A percentile compares a stretch with the other conserved stretches of the same genome.
Evolutionary conservation across 2,888 invertebrate genomes (phyloP).

Genomic region (Falcaria lacertinaria): DNA sequence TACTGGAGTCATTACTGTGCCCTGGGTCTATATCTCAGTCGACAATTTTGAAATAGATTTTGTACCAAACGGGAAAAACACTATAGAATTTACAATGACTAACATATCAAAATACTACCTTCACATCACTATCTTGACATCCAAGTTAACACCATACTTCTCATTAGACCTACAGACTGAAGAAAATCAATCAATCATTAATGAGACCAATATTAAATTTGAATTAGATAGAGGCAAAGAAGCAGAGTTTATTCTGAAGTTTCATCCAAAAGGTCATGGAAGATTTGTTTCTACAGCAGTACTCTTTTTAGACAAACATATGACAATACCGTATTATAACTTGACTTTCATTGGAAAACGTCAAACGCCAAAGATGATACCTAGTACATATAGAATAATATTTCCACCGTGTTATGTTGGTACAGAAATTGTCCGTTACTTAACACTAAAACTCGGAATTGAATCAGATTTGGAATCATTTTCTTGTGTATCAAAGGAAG

Average conservation of each 20-base stretch:
- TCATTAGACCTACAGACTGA: conserved; percentile 40
- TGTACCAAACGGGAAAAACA: conserved; percentile 30
- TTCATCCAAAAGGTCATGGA: conserved; percentile 60
- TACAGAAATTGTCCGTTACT: conserved; percentile 26
- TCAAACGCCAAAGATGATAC: conserved; percentile 43
- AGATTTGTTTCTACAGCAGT: conserved; percentile 54
- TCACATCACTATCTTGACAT: conserved; percentile 45
- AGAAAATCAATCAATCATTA: conserved; percentile 34
- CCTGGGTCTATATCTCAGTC: conserved; percentile 59
- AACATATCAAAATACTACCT: conserved; percentile 63
- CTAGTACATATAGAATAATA: conserved; percentile 48
- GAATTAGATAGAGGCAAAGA: conserved; percentile 40
- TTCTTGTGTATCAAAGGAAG: conserved; percentile 44
- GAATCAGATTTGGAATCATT: conserved; percentile 38
- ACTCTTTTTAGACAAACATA: conserved; percentile 59
- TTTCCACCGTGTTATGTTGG: conserved; percentile 58
- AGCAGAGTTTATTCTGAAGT: conserved; percentile 42
- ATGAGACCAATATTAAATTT: conserved; percentile 55
- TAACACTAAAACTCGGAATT: conserved; percentile 45
- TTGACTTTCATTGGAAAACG: conserved; percentile 59
- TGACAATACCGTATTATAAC: conserved; percentile 59
- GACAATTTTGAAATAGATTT: conserved; percentile 62
- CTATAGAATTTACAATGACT: conserved; percentile 54
- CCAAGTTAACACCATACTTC: conserved; percentile 57
- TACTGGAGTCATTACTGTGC: conserved; percentile 60